These are phyloP conservation scores for Psilopogon haemacephalus DNA, from an alignment of 2,113 vertebrate species.

Conservation along the genomic window DNA sequence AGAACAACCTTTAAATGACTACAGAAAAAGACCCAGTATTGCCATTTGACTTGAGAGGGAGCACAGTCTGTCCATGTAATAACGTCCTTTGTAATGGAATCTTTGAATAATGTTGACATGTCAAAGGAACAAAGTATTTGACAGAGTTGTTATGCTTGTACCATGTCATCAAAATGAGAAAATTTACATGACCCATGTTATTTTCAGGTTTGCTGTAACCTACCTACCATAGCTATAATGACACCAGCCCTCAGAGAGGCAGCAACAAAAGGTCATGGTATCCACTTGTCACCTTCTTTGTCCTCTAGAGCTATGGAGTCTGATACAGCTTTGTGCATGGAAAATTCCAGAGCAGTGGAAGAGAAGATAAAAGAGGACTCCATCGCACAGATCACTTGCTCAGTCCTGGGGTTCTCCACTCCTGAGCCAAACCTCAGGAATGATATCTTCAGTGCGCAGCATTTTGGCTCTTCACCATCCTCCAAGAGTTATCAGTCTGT, in stretches of 20 bases:
- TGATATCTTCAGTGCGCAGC: conserved; percentile 74
- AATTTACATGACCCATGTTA: conserved; percentile 69
- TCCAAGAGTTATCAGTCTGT: conserved; percentile 74
- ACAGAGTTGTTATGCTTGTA: conserved; percentile 17
- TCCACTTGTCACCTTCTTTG: conserved; percentile 83
- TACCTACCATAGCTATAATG: conserved; percentile 80
- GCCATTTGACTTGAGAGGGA: background rate
- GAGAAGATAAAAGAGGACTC: conserved; percentile 76
- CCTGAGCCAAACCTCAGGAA: conserved; percentile 72
- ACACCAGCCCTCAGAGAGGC: conserved; percentile 87
- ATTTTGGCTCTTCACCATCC: conserved; percentile 73
- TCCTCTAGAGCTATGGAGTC: conserved; percentile 79
- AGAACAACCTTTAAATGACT: background rate
- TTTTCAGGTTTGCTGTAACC: conserved; percentile 78
- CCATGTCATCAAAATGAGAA: conserved; percentile 50
- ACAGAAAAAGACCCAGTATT: background rate
- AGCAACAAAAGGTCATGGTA: conserved; percentile 80
- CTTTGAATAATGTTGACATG: background rate
- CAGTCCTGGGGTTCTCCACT: conserved; percentile 78
- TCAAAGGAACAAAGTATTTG: background rate
- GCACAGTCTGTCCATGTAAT: background rate
- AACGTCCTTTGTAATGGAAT: background rate
- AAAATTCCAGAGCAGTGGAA: conserved; percentile 77
- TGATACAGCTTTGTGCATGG: conserved; percentile 73
- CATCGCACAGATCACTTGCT: conserved; percentile 77